These are phyloP conservation scores for Hirtodrosophila trivittata DNA, from an alignment of 2,888 invertebrate genomes.

Conservation along the genomic window DNA sequence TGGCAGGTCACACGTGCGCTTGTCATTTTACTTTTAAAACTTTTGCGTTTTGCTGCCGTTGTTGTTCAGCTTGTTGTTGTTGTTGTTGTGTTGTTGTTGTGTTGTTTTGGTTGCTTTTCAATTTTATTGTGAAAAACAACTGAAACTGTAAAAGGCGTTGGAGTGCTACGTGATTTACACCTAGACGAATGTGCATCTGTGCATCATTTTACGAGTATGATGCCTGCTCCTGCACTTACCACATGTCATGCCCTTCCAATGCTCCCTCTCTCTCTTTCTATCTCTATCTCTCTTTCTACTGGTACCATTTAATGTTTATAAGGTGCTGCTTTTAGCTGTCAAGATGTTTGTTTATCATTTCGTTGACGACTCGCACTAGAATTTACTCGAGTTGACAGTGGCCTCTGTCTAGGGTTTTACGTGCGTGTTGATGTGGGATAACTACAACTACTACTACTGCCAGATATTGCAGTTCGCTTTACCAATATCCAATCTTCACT, in stretches of 20 bases:
- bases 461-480: slow-evolving; percentile 25
- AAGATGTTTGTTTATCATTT: slow-evolving; percentile 65
- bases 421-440: slow-evolving; percentile 59
- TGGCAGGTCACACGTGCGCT: slow-evolving; percentile 69
- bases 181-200: slow-evolving; percentile 71
- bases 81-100: slow-evolving; percentile 26
- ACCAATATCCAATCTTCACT: slow-evolving; percentile 1
- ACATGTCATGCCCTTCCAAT: slow-evolving; percentile 30
- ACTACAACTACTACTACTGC: slow-evolving; percentile 42
- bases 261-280: not conserved
- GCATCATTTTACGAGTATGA: slow-evolving; percentile 58
- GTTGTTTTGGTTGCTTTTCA: slow-evolving; percentile 69
- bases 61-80: slow-evolving; percentile 32
- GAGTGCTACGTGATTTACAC: slow-evolving; percentile 75
- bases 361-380: slow-evolving; percentile 58
- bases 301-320: slow-evolving; percentile 70
- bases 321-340: slow-evolving; percentile 77
- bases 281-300: no score
- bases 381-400: slow-evolving; percentile 65
- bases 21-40: slow-evolving; percentile 79
- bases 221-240: slow-evolving; percentile 32
- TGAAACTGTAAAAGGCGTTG: slow-evolving; percentile 74
- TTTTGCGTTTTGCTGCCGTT: slow-evolving; percentile 68
- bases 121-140: slow-evolving; percentile 74
- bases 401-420: slow-evolving; percentile 54